Evolutionary conservation across 1,140 invertebrate species (phyloP), one percentile per base, ranked within the genome.

Genomic region (Trichomalopsis sarcophagae): DNA sequence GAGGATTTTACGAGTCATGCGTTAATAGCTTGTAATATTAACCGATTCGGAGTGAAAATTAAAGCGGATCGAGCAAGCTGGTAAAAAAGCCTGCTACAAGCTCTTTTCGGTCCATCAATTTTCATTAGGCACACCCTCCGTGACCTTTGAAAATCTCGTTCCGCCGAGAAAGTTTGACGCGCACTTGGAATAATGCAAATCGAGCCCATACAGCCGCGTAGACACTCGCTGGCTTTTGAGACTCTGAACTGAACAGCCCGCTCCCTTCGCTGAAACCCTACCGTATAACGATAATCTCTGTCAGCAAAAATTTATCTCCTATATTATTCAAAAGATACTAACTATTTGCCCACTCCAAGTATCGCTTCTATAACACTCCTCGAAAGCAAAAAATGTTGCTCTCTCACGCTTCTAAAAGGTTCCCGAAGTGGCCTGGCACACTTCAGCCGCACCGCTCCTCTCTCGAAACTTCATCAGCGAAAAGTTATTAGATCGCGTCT

Each of bases 101-200:
- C n/a, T 66, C 2, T 11, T 23, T 9, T 33, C 17, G 13, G 50
- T 23, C 23, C 50, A 79, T 79, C 50, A 36, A 79, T 79, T 79
- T 79, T 66, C 47, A 79, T 79, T 66, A 79, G 0, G 47, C 7
- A 62, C 55, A n/a, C 30, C 27, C 50, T 66, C 36, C 75, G 50
- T 21, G 36, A 27, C 50, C 76, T 23, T 27, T 36, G 62, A 69
- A 73, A 81, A 80, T 71, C 73, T 66, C 23, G 10, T 73, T 44
- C 23, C 69, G 17, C 30, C 21, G 17, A 2, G 50, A 66, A 76
- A 76, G 47, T 76, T 82, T 50, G 81, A 82, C 73, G 66, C 81
- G 30, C 73, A 76, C 81, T 82, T 82, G 44, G 73, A 73, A 82
- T 66, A 76, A 82, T 82, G 81, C 81, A 75, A 82, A 82, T 82